These are phyloP conservation scores for Dendrolimus pini DNA, from an alignment of 2,888 invertebrate genomes.

Conservation along the genomic window DNA sequence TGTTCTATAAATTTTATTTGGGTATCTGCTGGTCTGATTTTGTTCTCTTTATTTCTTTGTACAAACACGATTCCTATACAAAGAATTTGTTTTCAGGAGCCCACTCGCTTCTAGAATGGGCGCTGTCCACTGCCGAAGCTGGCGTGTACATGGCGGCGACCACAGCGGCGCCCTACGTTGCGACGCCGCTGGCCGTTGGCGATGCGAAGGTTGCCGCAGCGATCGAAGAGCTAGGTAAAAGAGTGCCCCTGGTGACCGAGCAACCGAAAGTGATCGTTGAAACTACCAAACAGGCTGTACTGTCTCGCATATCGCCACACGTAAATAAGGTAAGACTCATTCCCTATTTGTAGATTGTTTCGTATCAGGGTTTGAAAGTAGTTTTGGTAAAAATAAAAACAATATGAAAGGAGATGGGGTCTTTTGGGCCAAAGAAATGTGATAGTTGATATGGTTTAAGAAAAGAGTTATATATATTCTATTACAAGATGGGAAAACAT, in stretches of 20 bases:
- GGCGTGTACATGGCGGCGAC: constrained; percentile 79
- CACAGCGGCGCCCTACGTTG: constrained; percentile 79
- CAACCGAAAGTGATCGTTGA: constrained; percentile 77
- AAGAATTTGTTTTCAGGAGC: constrained; percentile 51
- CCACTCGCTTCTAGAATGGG: constrained; percentile 82
- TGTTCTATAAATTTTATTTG: no score
- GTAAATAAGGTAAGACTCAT: constrained; percentile 57
- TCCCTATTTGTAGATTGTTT: not conserved
- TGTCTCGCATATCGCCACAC: constrained; percentile 74
- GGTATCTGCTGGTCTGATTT: no score
- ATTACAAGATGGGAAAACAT: no score
- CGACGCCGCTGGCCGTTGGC: constrained; percentile 64
- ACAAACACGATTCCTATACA: not conserved
- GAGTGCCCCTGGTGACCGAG: constrained; percentile 81
- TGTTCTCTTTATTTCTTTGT: not conserved
- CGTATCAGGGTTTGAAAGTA: no score
- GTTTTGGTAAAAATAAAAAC: no score
- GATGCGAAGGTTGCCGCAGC: constrained; percentile 82
- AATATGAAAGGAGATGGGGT: no score
- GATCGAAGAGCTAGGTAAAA: constrained; percentile 79
- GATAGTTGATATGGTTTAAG: no score
- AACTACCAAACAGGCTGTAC: constrained; percentile 76
- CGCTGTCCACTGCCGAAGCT: constrained; percentile 80
- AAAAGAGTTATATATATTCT: no score
- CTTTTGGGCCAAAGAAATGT: no score